Evolutionary conservation across 92 coral and sea anemone genomes (phyloP), one percentile per base, ranked within the genome.

Genomic region (Siderastrea siderea): DNA sequence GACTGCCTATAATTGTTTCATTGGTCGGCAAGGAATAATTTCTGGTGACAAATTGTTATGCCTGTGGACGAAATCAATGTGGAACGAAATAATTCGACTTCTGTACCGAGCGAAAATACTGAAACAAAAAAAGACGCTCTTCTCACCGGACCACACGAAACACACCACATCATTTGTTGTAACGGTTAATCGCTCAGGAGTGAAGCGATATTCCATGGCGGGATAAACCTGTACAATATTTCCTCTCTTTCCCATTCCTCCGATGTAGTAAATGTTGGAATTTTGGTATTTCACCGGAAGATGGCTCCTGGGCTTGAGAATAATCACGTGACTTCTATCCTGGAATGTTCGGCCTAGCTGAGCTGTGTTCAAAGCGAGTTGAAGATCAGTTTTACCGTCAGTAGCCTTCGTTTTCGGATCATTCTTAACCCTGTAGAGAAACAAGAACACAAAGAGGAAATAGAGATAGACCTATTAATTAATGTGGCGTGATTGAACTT

Each of bases 121-220:
- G 71, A 46, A 47, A 13, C 26, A 43, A 76, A 58, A 2, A 12
- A 61, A 77, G 9, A 14, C 19, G 5, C 14, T 13, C 58, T 5
- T 79, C 80, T 68, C 71, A 85, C 89, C 89, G 2, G 89, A 65
- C 89, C 89, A 85, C 8, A 43, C 67, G 10, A 85, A 75, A 68
- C 83, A 77, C 13, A 85, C 26, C 13, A 85, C 76, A 50, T 75
- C 81, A 6, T 76, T 45, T 51, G 82, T 85, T 54, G 89, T 85
- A 11, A 76, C 75, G 10, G 74, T 26, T 4, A 85, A 7, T 45
- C 76, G 68, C 14, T 85, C 87, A 46, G 91, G 91, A 48, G 57
- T 44, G 75, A 87, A 87, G 81, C 87, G 80, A 81, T 87, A 81
- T 81, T 87, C 91, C 91, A 87, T 73, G 67, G 91, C 91, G 11